Conservation (phyloP, 1,140 invertebrate species). For the Drosophila navojoa region DNA sequence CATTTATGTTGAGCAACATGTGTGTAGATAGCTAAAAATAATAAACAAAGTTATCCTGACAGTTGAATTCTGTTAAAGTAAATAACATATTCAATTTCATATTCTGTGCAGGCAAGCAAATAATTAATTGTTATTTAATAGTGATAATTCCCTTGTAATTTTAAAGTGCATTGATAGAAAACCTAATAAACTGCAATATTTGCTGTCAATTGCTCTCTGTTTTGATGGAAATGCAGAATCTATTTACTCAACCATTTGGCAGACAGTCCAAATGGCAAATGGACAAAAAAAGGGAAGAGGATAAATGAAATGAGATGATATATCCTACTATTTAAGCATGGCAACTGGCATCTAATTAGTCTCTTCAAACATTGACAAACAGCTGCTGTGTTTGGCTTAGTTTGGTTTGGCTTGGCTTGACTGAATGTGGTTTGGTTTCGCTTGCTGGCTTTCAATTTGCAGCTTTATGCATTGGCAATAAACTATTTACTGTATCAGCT, state of each 20-base stretch:
- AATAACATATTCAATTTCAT: too few relatives aligned
- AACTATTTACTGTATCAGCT: constrained; percentile 77
- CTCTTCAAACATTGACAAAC: constrained; percentile 69
- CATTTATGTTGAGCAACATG: too few relatives aligned
- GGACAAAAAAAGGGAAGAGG: too few relatives aligned
- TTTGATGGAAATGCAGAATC: background rate
- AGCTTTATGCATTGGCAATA: constrained; percentile 67
- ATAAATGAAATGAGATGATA: constrained; percentile 3
- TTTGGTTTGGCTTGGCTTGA: constrained; percentile 27
- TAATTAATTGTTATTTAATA: background rate
- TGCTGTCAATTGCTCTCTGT: background rate
- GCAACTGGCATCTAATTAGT: constrained; percentile 54
- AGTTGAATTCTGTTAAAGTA: too few relatives aligned
- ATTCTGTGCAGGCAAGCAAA: too few relatives aligned
- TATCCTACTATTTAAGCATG: constrained; percentile 36
- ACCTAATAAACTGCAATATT: background rate
- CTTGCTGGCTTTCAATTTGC: constrained; percentile 60
- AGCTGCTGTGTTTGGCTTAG: constrained; percentile 39
- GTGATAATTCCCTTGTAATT: background rate
- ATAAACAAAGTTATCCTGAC: too few relatives aligned
- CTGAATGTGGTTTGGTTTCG: constrained; percentile 8
- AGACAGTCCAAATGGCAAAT: background rate
- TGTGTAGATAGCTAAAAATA: too few relatives aligned
- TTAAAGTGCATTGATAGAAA: background rate
- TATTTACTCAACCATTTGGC: constrained; percentile 6